Percentiles rank a stretch among this genome's conserved stretches.
Conservation (phyloP, 2,113 vertebrate genomes). For the Trematocara stigmaticum region DNA sequence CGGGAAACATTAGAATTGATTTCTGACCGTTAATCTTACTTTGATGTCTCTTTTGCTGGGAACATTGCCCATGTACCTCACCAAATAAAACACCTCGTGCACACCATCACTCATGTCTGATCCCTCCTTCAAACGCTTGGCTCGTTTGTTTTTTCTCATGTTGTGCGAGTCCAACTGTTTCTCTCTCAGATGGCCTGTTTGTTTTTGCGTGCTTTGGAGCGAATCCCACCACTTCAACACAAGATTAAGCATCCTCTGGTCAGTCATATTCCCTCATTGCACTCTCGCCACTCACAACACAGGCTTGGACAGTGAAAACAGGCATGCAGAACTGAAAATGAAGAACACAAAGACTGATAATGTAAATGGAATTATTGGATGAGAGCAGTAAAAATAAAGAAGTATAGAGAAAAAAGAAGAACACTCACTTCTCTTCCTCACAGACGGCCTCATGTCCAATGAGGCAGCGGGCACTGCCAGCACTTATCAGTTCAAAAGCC, state of each 20-base stretch:
- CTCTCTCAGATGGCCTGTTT: not conserved
- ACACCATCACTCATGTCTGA: not conserved
- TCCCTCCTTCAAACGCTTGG: not conserved
- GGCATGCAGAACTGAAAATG: not conserved
- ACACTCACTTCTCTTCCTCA: not conserved
- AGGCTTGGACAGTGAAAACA: not conserved
- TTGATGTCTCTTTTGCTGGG: not conserved
- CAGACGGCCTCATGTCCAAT: constrained; percentile 38
- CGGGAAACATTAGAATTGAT: constrained; percentile 2
- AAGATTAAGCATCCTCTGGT: constrained; percentile 4
- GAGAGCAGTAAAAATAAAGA: not conserved
- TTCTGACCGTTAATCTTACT: constrained; percentile 12
- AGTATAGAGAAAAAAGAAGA: not conserved
- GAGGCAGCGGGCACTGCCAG: constrained; percentile 49
- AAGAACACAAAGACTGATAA: not conserved
- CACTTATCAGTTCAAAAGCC: constrained; percentile 60
- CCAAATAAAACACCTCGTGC: not conserved
- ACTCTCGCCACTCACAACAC: not conserved
- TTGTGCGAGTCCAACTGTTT: not conserved
- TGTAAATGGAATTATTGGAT: constrained; percentile 11
- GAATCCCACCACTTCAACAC: not conserved
- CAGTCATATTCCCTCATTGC: not conserved
- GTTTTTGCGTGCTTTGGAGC: not conserved
- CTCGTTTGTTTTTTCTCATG: not conserved
- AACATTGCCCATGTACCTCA: not conserved